Conservation (phyloP, 2,797 vertebrate species). For the Epinephelus coioides region DNA sequence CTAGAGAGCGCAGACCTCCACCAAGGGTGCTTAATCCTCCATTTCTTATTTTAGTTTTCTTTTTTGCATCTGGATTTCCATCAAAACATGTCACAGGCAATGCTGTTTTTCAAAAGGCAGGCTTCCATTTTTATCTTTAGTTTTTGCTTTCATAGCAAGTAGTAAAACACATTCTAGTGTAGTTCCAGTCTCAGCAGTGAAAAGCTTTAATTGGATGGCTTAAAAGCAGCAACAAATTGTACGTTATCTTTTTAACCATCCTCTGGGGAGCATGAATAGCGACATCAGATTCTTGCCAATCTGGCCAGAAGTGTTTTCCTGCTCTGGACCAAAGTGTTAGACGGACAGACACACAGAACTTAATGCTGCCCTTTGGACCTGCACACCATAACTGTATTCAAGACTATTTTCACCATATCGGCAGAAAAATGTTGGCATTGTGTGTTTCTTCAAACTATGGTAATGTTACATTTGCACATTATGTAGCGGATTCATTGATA, state of each 20-base stretch:
- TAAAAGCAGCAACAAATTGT: neutral
- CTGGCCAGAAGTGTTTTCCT: neutral
- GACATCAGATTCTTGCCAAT: neutral
- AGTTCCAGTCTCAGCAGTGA: neutral
- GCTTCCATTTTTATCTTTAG: neutral
- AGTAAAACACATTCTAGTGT: neutral
- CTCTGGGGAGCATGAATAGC: neutral
- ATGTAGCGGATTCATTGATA: too few species aligned
- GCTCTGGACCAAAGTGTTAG: neutral
- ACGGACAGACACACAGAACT: neutral
- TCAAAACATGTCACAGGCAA: neutral
- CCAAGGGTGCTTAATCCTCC: neutral
- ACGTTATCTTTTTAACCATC: neutral
- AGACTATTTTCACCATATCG: neutral
- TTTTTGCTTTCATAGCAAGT: neutral
- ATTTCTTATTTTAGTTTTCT: neutral
- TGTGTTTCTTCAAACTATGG: too few species aligned
- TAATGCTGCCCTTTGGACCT: neutral
- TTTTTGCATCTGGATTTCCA: neutral
- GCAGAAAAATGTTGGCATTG: too few species aligned
- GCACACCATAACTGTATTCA: neutral
- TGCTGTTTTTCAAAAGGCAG: neutral
- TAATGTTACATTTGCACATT: too few species aligned
- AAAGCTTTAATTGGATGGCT: neutral
- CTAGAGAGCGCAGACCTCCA: conserved; percentile 11